A percentile compares a stretch with the other conserved stretches of the same genome.
Evolutionary conservation across 2,797 vertebrate species (phyloP).

Genomic region (Falco concolor): DNA sequence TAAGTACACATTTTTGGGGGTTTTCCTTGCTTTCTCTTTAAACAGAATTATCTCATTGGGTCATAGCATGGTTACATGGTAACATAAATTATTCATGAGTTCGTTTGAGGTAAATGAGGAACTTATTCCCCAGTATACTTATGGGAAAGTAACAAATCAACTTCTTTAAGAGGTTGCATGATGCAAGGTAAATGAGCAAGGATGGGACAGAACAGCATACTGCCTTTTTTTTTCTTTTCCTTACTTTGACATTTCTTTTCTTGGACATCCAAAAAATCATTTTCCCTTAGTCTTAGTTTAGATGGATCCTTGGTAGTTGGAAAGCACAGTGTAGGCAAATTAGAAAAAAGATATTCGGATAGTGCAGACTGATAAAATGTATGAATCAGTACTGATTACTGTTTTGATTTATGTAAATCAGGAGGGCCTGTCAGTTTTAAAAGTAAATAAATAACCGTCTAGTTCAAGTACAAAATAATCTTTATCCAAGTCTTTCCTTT

Average conservation of each 20-base stretch:
- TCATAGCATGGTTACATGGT: not conserved
- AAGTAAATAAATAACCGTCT: not conserved
- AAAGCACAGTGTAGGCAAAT: not conserved
- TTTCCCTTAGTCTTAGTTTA: not conserved
- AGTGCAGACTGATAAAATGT: not conserved
- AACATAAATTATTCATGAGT: not conserved
- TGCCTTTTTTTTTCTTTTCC: not conserved
- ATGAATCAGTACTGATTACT: not conserved
- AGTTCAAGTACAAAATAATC: not conserved
- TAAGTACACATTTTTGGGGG: not conserved
- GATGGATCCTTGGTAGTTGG: not conserved
- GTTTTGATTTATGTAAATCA: not conserved
- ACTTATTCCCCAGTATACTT: not conserved
- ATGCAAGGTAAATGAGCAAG: not conserved
- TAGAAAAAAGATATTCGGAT: not conserved
- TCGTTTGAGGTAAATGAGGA: not conserved
- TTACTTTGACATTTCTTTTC: not conserved
- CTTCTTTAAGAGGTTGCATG: not conserved
- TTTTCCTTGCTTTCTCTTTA: not conserved
- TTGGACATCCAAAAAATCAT: not conserved
- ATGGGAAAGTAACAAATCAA: not conserved
- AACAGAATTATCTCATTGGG: not conserved
- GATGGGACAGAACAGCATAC: not conserved
- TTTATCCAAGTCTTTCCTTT: not conserved
- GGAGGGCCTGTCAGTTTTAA: not conserved